phyloP scores from a whole-genome alignment of 2,797 vertebrate species.

The Chiloscyllium punctatum region DNA sequence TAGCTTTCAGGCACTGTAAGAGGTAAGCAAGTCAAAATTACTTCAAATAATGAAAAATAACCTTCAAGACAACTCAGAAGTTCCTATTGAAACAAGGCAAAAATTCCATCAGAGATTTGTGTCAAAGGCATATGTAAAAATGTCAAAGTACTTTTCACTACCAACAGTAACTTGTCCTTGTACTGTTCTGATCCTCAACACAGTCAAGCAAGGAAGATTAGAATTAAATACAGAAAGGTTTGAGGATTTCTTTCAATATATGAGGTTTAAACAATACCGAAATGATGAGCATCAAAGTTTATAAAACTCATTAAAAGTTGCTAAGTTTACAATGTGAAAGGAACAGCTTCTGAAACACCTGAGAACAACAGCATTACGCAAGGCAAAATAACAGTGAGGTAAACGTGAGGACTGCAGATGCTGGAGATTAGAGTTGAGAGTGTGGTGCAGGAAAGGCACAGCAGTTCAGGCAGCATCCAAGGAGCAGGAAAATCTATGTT shows the following conservation, averaged over 20 bases:
- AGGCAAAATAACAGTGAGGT: background rate
- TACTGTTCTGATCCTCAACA: background rate
- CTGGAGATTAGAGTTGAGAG: no score
- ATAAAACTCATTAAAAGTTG: background rate
- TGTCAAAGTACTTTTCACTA: background rate
- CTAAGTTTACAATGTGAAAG: background rate
- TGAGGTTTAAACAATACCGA: background rate
- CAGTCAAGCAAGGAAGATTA: background rate
- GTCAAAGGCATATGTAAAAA: background rate
- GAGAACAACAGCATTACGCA: background rate
- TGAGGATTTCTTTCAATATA: background rate
- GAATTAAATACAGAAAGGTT: background rate
- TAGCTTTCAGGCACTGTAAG: slow-evolving; percentile 4
- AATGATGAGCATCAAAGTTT: background rate
- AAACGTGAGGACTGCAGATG: no score
- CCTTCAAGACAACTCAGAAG: background rate
- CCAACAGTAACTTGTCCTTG: background rate
- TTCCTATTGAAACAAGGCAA: background rate
- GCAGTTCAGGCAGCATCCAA: no score
- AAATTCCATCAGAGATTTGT: background rate
- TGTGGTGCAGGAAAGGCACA: no score
- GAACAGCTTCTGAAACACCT: background rate
- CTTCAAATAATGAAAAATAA: background rate
- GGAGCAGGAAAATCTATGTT: no score
- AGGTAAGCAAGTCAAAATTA: background rate